A percentile compares a stretch with the other conserved stretches of the same genome.
phyloP scores from a whole-genome alignment of 2,888 invertebrate species.

The Autographa pulchrina region DNA sequence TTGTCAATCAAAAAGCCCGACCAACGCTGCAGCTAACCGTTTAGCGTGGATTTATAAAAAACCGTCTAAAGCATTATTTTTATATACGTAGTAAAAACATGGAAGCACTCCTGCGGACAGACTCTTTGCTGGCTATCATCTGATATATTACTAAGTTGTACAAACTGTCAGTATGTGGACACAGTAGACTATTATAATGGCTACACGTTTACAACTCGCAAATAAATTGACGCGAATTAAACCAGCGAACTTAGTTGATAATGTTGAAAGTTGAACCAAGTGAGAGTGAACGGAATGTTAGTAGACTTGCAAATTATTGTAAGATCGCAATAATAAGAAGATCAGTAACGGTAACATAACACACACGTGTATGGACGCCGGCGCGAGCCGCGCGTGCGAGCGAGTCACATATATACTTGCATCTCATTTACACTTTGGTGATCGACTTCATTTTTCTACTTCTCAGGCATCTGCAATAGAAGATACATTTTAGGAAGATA shows the following conservation, averaged over 20 bases:
- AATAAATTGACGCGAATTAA: conserved; percentile 56
- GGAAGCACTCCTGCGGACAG: conserved; percentile 89
- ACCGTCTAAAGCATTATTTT: conserved; percentile 81
- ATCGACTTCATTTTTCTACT: conserved; percentile 82
- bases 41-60: conserved; percentile 78
- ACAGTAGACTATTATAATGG: conserved; percentile 30
- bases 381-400: conserved; percentile 51
- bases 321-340: conserved; percentile 47
- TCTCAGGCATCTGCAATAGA: conserved; percentile 79
- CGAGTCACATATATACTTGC: conserved; percentile 50
- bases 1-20: conserved; percentile 80
- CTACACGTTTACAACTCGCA: conserved; percentile 50
- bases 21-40: conserved; percentile 68
- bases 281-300: conserved; percentile 63
- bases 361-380: conserved; percentile 42
- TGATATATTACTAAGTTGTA: conserved; percentile 55
- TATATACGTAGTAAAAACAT: conserved; percentile 86
- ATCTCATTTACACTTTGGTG: conserved; percentile 80
- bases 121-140: conserved; percentile 84
- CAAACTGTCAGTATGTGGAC: conserved; percentile 49
- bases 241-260: conserved; percentile 59
- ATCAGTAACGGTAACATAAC: conserved; percentile 56
- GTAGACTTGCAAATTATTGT: conserved; percentile 55
- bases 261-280: conserved; percentile 55
- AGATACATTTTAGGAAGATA: no score